Evolutionary conservation across 2,797 vertebrate species (phyloP).

Genomic region (Anas bahamensis): DNA sequence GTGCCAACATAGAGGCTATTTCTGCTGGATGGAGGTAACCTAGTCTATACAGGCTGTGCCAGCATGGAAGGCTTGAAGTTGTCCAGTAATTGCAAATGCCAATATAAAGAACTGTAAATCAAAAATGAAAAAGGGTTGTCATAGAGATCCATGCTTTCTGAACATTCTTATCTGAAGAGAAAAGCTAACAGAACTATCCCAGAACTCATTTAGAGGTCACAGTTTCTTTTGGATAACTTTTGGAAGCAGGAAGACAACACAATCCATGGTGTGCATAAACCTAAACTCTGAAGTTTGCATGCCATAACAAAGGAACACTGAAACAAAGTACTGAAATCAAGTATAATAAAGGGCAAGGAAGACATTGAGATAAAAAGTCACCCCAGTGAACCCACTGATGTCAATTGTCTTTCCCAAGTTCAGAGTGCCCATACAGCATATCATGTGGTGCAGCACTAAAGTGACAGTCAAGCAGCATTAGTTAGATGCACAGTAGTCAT

Average conservation of each 20-base stretch:
- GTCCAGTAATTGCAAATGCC: background rate
- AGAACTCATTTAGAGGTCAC: background rate
- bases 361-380: background rate
- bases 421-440: background rate
- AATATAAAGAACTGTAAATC: background rate
- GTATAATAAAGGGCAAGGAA: background rate
- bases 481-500: background rate
- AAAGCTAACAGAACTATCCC: background rate
- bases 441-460: background rate
- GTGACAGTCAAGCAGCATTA: background rate
- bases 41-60: background rate
- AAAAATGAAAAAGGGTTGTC: background rate
- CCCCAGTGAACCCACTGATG: background rate
- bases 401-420: background rate
- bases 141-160: background rate
- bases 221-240: background rate
- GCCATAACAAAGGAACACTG: background rate
- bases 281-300: background rate
- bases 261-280: background rate
- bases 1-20: background rate
- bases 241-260: background rate
- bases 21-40: background rate
- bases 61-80: background rate
- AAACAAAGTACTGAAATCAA: background rate
- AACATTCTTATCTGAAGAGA: background rate